Base-by-base conservation (phyloP, 1,140 invertebrate species). In the Hylaeus anthracinus region DNA sequence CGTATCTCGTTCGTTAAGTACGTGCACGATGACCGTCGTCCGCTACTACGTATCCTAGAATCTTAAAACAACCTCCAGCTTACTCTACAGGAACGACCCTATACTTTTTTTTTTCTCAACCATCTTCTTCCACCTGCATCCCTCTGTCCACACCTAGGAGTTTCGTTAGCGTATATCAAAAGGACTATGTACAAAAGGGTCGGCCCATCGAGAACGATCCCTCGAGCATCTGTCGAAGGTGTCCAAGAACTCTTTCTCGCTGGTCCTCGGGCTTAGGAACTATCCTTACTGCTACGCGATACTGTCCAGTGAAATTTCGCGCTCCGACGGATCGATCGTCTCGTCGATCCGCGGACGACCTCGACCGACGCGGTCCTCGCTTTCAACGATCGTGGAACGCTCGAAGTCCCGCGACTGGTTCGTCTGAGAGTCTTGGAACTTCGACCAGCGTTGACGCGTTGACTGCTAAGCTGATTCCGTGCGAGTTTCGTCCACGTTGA, bases 221-320 rank as follows among this genome's bases (percentile, higher is more conserved):
- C 69, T 69, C 76, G 64, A 67, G 15, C 12, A 39, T 5, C n/a
- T n/a, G n/a, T 12, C 53, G 10, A 39, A 37, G 41, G 14, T 26
- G 43, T 48, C 56, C 60, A 66, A 70, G 65, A 41, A 70, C 61
- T 65, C 37, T 63, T 41, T 15, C 56, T 37, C 70, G 39, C 53
- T 51, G 15, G 65, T 56, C 43, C 70, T 65, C 72, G 86, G 88
- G 81, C 88, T 91, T 92, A 92, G 90, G 90, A 92, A 91, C 91
- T 92, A 92, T 90, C 81, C 90, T 92, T 92, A 92, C 88, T 88
- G 84, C 83, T 90, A 89, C 73, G 82, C 86, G 87, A 88, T 88
- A 86, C 87, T 86, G 84, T 77, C 73, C 63, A 75, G 69, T 69
- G 84, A 76, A 86, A 73, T 79, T 65, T 73, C 76, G 37, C 76